Percentiles rank a stretch among this genome's conserved stretches.
These are phyloP conservation scores for Ophraella communa DNA, from an alignment of 2,888 invertebrate genomes.

Conservation along the genomic window DNA sequence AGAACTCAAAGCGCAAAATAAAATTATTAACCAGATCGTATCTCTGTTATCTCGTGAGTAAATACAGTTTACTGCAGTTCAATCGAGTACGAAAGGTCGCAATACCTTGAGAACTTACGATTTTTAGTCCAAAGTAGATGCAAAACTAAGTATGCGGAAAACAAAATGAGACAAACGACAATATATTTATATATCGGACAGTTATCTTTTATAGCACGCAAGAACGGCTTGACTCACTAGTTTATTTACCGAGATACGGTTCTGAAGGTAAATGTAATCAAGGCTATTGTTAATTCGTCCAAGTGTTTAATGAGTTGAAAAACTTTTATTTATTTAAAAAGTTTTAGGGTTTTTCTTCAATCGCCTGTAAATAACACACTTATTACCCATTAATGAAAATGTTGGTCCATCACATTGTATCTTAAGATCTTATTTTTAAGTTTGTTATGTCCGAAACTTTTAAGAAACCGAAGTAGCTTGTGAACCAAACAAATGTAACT, in stretches of 20 bases:
- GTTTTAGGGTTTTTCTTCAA: too few relatives aligned
- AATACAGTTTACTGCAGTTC: neutral
- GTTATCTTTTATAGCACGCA: conserved; percentile 4
- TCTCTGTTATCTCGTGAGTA: neutral
- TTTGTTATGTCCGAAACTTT: too few relatives aligned
- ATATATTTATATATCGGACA: neutral
- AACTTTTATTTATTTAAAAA: too few relatives aligned
- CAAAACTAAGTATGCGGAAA: neutral
- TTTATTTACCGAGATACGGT: neutral
- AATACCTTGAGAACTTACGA: neutral
- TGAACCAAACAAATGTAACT: too few relatives aligned
- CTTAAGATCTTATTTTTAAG: too few relatives aligned
- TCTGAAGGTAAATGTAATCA: neutral
- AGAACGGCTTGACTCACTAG: neutral
- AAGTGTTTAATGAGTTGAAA: neutral
- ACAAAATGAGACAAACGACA: neutral
- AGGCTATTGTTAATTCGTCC: conserved; percentile 1
- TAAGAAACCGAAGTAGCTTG: too few relatives aligned
- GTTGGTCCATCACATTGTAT: too few relatives aligned
- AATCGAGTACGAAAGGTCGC: neutral
- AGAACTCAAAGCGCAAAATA: neutral
- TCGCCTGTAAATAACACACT: too few relatives aligned
- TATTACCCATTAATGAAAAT: too few relatives aligned
- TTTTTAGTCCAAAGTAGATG: neutral
- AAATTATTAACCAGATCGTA: neutral